Evolutionary conservation across 1,140 invertebrate species (phyloP).

Genomic region (Sminthurides bifidus): DNA sequence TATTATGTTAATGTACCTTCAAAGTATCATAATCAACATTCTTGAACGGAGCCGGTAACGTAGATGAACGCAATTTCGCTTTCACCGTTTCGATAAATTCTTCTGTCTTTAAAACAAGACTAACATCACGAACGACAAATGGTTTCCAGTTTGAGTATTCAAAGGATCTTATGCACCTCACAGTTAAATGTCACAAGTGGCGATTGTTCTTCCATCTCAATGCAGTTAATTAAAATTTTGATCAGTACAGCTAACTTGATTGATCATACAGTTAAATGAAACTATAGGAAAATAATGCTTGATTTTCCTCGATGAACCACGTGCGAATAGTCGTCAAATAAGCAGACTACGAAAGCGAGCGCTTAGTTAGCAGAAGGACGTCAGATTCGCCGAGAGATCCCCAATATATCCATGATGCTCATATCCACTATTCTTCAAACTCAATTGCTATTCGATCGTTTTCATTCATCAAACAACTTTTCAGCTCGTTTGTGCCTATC

Average conservation of each 20-base stretch:
- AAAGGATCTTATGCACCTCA: conserved; percentile 37
- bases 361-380: too few species aligned
- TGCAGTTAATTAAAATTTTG: too few species aligned
- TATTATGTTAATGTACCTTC: conserved; percentile 35
- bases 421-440: too few species aligned
- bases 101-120: conserved; percentile 22
- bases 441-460: too few species aligned
- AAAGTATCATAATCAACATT: conserved; percentile 35
- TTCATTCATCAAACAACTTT: neutral
- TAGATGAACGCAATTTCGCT: conserved; percentile 25
- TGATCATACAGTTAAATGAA: too few species aligned
- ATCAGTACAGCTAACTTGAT: too few species aligned
- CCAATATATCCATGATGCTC: too few species aligned
- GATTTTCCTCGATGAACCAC: too few species aligned
- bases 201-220: neutral
- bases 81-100: conserved; percentile 29
- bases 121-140: conserved; percentile 33
- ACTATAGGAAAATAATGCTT: too few species aligned
- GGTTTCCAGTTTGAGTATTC: conserved; percentile 36
- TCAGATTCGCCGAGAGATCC: too few species aligned
- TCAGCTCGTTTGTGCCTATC: neutral
- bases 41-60: conserved; percentile 34
- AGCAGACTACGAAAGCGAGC: too few species aligned
- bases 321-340: too few species aligned
- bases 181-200: conserved; percentile 30